Conservation (phyloP, 2,888 invertebrate species). For the Andrena bicolor region DNA sequence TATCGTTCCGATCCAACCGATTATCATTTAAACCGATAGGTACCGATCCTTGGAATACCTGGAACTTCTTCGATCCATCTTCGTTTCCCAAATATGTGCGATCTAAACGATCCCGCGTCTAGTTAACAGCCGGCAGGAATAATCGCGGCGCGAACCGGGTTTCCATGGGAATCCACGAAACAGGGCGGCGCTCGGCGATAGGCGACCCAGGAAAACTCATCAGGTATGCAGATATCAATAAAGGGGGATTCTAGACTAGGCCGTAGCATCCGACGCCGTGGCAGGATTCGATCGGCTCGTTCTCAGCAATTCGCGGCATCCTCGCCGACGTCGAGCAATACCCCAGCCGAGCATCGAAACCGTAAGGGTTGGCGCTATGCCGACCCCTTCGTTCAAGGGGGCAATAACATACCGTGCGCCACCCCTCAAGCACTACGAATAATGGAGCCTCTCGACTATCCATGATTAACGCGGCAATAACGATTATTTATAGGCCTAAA, state of each 20-base stretch:
- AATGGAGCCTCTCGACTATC: conserved; percentile 80
- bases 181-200: conserved; percentile 39
- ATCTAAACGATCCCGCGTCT: conserved; percentile 61
- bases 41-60: conserved; percentile 20
- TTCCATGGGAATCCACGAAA: conserved; percentile 66
- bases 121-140: conserved; percentile 60
- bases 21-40: conserved; percentile 24
- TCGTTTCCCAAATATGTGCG: conserved; percentile 54
- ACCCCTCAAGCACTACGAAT: conserved; percentile 76
- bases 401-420: conserved; percentile 79
- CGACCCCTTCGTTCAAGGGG: conserved; percentile 74
- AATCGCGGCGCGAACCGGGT: conserved; percentile 49
- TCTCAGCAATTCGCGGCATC: conserved; percentile 82
- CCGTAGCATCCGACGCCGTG: conserved; percentile 68
- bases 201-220: conserved; percentile 74
- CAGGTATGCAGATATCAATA: conserved; percentile 82
- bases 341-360: conserved; percentile 69
- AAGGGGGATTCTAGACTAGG: conserved; percentile 77
- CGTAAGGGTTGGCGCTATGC: conserved; percentile 78
- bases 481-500: conserved; percentile 83
- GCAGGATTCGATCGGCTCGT: conserved; percentile 74
- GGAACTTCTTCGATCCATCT: conserved; percentile 50
- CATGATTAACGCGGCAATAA: conserved; percentile 84
- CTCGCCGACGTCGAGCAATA: conserved; percentile 72
- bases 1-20: neutral